Conservation (phyloP, 2,888 invertebrate genomes). For the Rhingia rostrata region DNA sequence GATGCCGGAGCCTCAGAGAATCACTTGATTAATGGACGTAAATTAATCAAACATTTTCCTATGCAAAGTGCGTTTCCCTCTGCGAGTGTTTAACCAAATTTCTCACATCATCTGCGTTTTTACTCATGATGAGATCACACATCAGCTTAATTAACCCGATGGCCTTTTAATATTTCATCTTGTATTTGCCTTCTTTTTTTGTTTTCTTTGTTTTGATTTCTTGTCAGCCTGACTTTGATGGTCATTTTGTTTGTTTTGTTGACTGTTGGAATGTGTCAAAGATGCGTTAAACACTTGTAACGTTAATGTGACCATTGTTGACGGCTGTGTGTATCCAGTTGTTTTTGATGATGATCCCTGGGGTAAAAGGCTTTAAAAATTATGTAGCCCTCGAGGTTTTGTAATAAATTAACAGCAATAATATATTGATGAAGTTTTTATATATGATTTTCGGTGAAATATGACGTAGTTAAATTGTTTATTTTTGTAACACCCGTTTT, state of each 20-base stretch:
- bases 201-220: constrained; percentile 60
- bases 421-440: too few relatives aligned
- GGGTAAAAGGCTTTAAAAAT: constrained; percentile 31
- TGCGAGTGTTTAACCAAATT: constrained; percentile 6
- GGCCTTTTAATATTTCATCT: constrained; percentile 66
- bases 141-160: constrained; percentile 69
- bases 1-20: neutral
- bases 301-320: constrained; percentile 1
- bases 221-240: constrained; percentile 44
- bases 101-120: constrained; percentile 30
- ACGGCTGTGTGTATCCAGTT: constrained; percentile 1
- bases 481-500: neutral
- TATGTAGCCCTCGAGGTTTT: constrained; percentile 54
- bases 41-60: constrained; percentile 13
- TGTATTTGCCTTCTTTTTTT: constrained; percentile 1
- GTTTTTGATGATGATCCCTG: constrained; percentile 17
- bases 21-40: constrained; percentile 18
- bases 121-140: constrained; percentile 66
- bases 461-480: too few relatives aligned
- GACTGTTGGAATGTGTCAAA: neutral
- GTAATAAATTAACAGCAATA: neutral
- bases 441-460: too few relatives aligned
- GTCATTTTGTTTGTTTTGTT: constrained; percentile 17
- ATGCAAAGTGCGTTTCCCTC: constrained; percentile 9
- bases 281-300: constrained; percentile 54